Base-by-base conservation (phyloP, 2,888 invertebrate genomes). In the Hirtodrosophila cameraria region DNA sequence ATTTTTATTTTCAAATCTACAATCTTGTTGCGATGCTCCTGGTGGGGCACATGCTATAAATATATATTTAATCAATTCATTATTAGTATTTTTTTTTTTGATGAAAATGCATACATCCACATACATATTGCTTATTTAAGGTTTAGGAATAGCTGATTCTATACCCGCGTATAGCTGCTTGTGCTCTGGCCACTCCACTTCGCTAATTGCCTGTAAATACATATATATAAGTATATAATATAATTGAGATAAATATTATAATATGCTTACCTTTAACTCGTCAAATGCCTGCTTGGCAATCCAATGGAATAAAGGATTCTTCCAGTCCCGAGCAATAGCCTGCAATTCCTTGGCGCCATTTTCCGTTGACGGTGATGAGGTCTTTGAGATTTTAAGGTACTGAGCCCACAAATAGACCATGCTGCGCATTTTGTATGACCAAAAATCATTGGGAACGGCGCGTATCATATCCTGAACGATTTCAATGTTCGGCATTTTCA, bases 161-260 rank as follows among this genome's bases (percentile, higher is more conserved):
- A 74, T 6, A 16, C 46, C 43, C 9, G 45, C 36, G 16, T 75
- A 85, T 13, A 57, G 11, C 12, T 71, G 61, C 8, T 50, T 39
- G 36, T 84, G 86, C 18, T 70, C 67, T 6, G 80, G 57, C 87
- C 86, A 86, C 42, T 84, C 86, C 33, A 71, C 46, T 27, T 70
- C 70, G 45, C 84, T 84, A 27, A 87, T 78, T 18, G 71, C 74
- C 86, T 86, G 63, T 6, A 55, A 48, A 31, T 27, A 8, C n/a
- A n/a, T n/a, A 50, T 7, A 16, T 31, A 9, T 7, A 9, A 41
- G 23, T 25, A 7, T 20, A n/a, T 12, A 31, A 6, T 28, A 31
- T 16, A n/a, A 11, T 5, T 30, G 2, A 9, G 8, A 38, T 28
- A 3, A 1, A 41, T 4, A 7, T 9, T 11, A 36, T 8, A 13